These are phyloP conservation scores for Heteromyza rotundicornis DNA, from an alignment of 2,888 invertebrate genomes.

Conservation along the genomic window DNA sequence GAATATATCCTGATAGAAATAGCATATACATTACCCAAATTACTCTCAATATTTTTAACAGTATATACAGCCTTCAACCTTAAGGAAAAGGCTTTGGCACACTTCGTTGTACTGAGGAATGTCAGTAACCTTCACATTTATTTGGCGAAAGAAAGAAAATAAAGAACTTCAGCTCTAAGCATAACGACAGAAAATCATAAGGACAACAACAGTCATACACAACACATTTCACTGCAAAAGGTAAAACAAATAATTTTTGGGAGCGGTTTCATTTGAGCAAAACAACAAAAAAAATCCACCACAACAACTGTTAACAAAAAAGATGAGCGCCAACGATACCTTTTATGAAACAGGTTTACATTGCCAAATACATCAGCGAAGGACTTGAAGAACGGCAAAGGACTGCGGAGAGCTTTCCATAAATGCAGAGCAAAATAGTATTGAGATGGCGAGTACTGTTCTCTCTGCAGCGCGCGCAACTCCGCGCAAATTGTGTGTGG, in stretches of 20 bases:
- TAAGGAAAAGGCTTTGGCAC: neutral
- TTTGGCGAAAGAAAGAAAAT: neutral
- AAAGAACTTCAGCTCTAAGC: neutral
- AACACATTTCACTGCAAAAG: constrained; percentile 2
- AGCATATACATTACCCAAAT: no score
- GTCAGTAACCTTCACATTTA: constrained; percentile 43
- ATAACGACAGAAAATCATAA: neutral
- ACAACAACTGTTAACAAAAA: constrained; percentile 15
- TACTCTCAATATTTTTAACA: neutral
- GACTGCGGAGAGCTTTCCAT: neutral
- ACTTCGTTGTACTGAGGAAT: constrained; percentile 21
- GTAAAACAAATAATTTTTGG: constrained; percentile 10
- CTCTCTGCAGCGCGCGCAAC: constrained; percentile 4
- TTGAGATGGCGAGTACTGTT: neutral
- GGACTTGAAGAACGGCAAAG: neutral
- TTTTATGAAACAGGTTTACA: neutral
- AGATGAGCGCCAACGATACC: constrained; percentile 2
- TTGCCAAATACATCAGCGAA: neutral
- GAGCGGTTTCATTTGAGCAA: constrained; percentile 26
- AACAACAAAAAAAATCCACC: constrained; percentile 1
- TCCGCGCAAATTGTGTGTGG: constrained; percentile 28
- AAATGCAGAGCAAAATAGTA: neutral
- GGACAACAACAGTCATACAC: constrained; percentile 1
- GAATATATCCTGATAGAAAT: no score
- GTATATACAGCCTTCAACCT: neutral